phyloP scores from a whole-genome alignment of 2,113 vertebrate species.

The Engraulis encrasicolus region DNA sequence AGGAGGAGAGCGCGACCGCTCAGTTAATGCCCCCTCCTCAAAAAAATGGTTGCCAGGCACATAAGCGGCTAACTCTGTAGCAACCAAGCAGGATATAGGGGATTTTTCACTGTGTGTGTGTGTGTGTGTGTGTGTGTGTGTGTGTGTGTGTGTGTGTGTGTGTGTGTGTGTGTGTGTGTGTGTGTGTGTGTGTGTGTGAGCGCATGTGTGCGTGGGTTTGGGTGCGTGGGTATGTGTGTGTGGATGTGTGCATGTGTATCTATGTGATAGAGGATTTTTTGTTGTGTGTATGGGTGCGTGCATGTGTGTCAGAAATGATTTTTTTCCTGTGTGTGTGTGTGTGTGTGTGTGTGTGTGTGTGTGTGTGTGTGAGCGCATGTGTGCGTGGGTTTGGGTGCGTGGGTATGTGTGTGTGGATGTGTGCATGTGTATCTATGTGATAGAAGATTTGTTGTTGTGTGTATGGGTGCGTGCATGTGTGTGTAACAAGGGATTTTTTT shows the following conservation, averaged over 20 bases:
- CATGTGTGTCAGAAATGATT: too few relatives aligned
- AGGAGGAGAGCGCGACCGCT: conserved; percentile 65
- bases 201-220: background rate
- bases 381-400: conserved; percentile 63
- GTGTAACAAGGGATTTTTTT: too few relatives aligned
- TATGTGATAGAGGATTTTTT: too few relatives aligned
- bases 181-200: conserved; percentile 23
- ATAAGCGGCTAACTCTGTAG: conserved; percentile 74
- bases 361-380: conserved; percentile 37
- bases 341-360: background rate
- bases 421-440: too few relatives aligned
- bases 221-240: background rate
- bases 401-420: conserved; percentile 35
- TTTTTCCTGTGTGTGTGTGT: too few relatives aligned
- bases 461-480: background rate
- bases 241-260: too few relatives aligned
- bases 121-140: background rate
- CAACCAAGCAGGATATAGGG: conserved; percentile 64
- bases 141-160: conserved; percentile 59
- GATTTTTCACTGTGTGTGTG: conserved; percentile 1
- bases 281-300: conserved; percentile 40
- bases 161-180: conserved; percentile 55
- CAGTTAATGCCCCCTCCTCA: background rate
- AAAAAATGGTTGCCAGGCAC: conserved; percentile 77
- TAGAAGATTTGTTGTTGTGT: conserved; percentile 52